A percentile compares a stretch with the other conserved stretches of the same genome.
phyloP scores from a whole-genome alignment of 2,797 vertebrate species.

The Gallinago nigripennis region DNA sequence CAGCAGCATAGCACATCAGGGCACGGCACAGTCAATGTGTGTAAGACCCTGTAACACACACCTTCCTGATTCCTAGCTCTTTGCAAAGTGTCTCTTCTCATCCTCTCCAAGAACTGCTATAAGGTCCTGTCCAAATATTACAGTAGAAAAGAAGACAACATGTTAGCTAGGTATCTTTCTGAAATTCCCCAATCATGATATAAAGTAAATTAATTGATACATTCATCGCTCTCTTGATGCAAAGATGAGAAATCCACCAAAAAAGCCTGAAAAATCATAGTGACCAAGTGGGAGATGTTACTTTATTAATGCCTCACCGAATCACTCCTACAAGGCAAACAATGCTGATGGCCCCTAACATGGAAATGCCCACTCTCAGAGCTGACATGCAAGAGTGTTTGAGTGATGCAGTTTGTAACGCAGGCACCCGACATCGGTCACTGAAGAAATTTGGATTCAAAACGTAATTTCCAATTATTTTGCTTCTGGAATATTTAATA shows the following conservation, averaged over 20 bases:
- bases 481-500: background rate
- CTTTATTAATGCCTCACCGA: background rate
- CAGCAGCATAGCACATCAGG: background rate
- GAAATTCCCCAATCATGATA: background rate
- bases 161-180: background rate
- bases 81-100: background rate
- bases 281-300: background rate
- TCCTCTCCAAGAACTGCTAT: background rate
- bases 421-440: background rate
- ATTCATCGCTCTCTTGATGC: background rate
- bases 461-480: background rate
- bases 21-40: background rate
- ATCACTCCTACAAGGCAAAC: background rate
- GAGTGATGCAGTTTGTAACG: background rate
- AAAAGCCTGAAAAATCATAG: background rate
- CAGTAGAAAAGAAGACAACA: background rate
- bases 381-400: background rate
- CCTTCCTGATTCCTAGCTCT: background rate
- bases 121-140: background rate
- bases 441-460: background rate
- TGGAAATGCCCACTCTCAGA: background rate
- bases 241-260: background rate
- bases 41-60: background rate
- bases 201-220: background rate
- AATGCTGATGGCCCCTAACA: background rate